Percentiles rank a stretch among this genome's conserved stretches.
These are phyloP conservation scores for Salvator merianae DNA, from an alignment of 2,113 vertebrate species.

Conservation along the genomic window DNA sequence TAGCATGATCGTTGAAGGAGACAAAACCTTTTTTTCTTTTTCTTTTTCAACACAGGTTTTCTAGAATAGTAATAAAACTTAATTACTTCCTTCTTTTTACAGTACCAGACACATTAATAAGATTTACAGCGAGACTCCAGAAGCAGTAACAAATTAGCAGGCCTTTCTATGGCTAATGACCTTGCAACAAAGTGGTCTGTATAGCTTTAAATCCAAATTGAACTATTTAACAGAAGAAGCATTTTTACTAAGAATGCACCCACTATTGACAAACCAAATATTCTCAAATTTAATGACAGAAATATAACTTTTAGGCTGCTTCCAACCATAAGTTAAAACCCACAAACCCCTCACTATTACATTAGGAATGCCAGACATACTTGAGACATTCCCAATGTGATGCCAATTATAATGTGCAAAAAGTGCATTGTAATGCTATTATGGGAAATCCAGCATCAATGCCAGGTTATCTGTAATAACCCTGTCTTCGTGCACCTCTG, in stretches of 20 bases:
- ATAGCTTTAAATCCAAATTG: conserved; percentile 40
- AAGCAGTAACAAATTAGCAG: conserved; percentile 32
- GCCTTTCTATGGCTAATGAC: conserved; percentile 40
- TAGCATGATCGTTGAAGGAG: conserved; percentile 25
- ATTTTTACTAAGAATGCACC: conserved; percentile 41
- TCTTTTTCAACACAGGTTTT: conserved; percentile 28
- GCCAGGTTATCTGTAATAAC: too few relatives aligned
- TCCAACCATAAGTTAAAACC: too few relatives aligned
- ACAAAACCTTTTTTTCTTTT: not conserved
- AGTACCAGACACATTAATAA: conserved; percentile 34
- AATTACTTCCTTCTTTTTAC: conserved; percentile 43
- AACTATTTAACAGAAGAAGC: conserved; percentile 42
- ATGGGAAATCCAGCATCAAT: too few relatives aligned
- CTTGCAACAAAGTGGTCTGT: conserved; percentile 24
- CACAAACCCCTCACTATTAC: too few relatives aligned
- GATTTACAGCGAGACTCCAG: conserved; percentile 23
- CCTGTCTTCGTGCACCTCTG: too few relatives aligned
- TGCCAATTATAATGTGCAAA: too few relatives aligned
- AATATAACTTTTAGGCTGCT: not conserved
- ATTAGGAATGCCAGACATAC: too few relatives aligned
- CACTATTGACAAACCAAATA: conserved; percentile 34
- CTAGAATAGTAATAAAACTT: conserved; percentile 47
- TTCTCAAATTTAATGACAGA: conserved; percentile 11
- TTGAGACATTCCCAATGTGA: too few relatives aligned
- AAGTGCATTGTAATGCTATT: too few relatives aligned